phyloP scores from a whole-genome alignment of 2,113 vertebrate genomes.

The Anhinga rufa region DNA sequence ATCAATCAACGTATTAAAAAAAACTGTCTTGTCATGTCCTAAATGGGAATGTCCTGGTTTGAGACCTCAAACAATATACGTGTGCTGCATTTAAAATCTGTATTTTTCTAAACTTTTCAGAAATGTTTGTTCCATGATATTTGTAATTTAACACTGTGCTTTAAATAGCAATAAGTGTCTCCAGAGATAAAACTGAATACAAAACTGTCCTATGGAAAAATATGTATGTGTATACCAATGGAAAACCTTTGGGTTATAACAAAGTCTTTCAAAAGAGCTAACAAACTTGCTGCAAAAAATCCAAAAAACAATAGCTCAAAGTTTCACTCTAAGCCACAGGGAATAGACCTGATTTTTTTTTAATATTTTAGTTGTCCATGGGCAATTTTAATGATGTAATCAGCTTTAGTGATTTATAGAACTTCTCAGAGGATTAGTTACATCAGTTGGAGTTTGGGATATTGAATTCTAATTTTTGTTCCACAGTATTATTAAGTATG shows the following conservation, averaged over 20 bases:
- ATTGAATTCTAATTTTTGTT: neutral
- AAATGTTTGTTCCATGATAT: neutral
- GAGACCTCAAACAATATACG: neutral
- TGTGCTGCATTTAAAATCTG: neutral
- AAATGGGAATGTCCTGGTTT: neutral
- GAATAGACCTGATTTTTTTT: neutral
- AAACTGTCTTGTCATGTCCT: neutral
- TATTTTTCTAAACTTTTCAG: neutral
- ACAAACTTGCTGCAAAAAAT: neutral
- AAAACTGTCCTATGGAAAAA: neutral
- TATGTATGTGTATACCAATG: accelerated
- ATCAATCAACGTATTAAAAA: neutral
- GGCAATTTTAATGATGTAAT: neutral
- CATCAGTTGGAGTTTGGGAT: neutral
- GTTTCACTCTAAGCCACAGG: neutral
- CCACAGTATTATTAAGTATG: neutral
- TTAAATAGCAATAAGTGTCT: neutral
- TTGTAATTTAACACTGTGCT: neutral
- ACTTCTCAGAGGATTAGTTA: neutral
- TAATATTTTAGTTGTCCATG: neutral
- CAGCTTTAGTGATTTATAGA: neutral
- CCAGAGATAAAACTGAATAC: neutral
- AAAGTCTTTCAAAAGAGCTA: neutral
- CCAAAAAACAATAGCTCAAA: neutral
- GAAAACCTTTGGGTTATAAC: neutral